These are phyloP conservation scores for Odontothrips loti DNA, from an alignment of 2,888 invertebrate species.

Conservation along the genomic window DNA sequence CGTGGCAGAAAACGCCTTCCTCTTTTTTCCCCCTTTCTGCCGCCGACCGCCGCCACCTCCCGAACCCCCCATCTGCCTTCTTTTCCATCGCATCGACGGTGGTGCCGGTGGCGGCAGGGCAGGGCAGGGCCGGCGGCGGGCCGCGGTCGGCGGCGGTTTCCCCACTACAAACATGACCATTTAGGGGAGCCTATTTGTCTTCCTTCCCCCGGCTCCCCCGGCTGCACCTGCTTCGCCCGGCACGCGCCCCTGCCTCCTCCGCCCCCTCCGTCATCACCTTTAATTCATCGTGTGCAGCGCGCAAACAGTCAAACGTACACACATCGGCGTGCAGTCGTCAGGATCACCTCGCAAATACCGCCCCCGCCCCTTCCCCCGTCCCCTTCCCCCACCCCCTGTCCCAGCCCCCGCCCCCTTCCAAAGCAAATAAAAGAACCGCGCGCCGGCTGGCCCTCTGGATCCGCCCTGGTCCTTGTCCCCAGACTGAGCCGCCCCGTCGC, in stretches of 20 bases:
- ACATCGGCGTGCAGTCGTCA: not conserved
- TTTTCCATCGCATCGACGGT: not conserved
- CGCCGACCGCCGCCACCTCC: too few relatives aligned
- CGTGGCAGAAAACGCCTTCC: too few relatives aligned
- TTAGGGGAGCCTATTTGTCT: conserved; percentile 24
- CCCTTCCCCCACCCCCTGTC: too few relatives aligned
- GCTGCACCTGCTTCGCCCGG: not conserved
- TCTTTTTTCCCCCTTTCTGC: too few relatives aligned
- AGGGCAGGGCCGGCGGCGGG: not conserved
- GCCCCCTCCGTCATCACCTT: not conserved
- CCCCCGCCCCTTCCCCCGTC: too few relatives aligned
- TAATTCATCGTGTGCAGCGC: not conserved
- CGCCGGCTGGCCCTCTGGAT: too few relatives aligned
- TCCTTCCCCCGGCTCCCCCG: not conserved
- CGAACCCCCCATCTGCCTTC: not conserved
- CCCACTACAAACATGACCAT: conserved; percentile 24
- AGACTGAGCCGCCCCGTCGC: too few relatives aligned
- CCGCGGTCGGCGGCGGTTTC: not conserved
- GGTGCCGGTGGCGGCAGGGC: not conserved
- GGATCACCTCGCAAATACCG: too few relatives aligned
- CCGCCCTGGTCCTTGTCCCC: too few relatives aligned
- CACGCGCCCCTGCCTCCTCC: not conserved
- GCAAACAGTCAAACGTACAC: not conserved
- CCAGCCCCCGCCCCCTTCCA: too few relatives aligned
- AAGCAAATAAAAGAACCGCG: too few relatives aligned